Conservation (phyloP, 2,113 vertebrate species). For the Orycteropus afer region DNA sequence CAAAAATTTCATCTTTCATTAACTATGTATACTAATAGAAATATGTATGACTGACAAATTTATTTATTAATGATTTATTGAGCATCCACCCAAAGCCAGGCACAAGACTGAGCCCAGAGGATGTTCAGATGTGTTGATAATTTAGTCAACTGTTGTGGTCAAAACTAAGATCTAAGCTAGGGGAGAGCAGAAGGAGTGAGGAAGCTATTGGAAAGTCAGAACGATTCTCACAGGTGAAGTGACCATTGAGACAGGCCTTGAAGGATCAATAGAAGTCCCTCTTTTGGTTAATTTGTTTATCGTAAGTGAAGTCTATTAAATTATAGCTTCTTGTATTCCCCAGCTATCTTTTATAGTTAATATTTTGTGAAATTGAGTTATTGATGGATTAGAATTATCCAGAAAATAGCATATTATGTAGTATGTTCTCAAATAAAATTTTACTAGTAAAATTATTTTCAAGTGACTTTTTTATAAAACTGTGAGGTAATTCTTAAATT, state of each 20-base stretch:
- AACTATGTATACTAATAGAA: background rate
- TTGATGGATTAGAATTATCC: background rate
- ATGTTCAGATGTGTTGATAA: background rate
- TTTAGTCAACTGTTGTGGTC: no score
- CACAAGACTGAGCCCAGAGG: background rate
- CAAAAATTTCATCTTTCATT: conserved; percentile 3
- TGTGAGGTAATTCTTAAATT: conserved; percentile 15
- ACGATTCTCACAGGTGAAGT: background rate
- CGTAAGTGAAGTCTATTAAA: background rate
- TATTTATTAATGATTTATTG: conserved; percentile 11
- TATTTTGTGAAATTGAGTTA: background rate
- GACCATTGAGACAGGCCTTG: background rate
- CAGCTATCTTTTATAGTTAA: background rate
- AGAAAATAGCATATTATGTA: background rate
- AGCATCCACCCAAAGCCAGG: background rate
- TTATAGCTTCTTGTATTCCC: background rate
- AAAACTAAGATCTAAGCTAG: background rate
- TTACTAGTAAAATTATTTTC: background rate
- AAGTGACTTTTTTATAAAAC: background rate
- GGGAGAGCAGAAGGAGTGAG: background rate
- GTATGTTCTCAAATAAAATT: no score
- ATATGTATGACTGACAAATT: background rate
- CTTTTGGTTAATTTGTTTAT: conserved; percentile 27
- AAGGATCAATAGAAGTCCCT: background rate
- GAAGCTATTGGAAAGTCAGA: background rate